phyloP scores from a whole-genome alignment of 2,797 vertebrate genomes.

The Cyclopterus lumpus region DNA sequence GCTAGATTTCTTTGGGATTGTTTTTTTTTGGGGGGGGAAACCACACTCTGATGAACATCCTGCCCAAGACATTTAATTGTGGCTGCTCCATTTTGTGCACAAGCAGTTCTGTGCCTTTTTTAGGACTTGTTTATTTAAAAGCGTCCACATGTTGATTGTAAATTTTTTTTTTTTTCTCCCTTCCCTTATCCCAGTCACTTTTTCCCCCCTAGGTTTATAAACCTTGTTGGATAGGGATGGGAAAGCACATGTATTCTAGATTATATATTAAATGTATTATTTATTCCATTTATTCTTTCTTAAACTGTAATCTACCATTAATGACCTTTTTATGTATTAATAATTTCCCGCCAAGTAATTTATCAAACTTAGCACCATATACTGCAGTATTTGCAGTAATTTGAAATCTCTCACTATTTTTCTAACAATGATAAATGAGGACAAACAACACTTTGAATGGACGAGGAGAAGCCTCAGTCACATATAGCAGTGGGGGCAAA shows the following conservation, averaged over 20 bases:
- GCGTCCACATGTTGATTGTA: constrained; percentile 76
- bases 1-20: constrained; percentile 76
- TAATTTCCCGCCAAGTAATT: background rate
- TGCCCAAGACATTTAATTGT: constrained; percentile 79
- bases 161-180: constrained; percentile 36
- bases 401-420: background rate
- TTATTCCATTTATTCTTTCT: background rate
- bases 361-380: background rate
- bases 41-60: constrained; percentile 85
- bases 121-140: constrained; percentile 79
- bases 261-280: constrained; percentile 9
- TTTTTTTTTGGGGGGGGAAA: constrained; percentile 66
- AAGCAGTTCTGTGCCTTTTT: constrained; percentile 67
- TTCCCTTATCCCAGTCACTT: constrained; percentile 22
- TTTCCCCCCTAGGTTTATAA: constrained; percentile 29
- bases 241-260: background rate
- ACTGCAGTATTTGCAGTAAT: background rate
- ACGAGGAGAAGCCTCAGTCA: constrained; percentile 53
- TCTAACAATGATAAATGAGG: constrained; percentile 35
- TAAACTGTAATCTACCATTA: background rate
- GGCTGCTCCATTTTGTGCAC: constrained; percentile 73
- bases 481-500: constrained; percentile 54
- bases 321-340: background rate
- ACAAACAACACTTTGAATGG: constrained; percentile 60
- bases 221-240: background rate